Conservation (phyloP, 1,140 invertebrate genomes). For the Drosophila funebris region DNA sequence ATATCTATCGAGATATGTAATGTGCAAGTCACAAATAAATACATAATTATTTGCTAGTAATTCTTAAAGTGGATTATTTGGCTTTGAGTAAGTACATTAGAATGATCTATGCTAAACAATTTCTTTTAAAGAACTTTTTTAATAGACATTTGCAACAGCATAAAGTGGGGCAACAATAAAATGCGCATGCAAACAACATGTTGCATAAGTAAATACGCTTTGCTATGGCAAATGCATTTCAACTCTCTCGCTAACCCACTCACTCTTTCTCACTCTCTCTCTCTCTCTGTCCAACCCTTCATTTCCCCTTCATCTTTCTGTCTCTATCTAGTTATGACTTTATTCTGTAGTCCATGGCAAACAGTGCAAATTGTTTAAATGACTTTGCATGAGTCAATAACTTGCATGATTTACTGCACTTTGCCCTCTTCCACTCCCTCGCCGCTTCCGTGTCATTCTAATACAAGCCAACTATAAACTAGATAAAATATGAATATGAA, state of each 20-base stretch:
- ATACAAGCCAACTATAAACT: constrained; percentile 48
- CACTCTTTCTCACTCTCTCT: neutral
- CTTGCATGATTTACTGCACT: constrained; percentile 56
- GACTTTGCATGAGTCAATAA: constrained; percentile 61
- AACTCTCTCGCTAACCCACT: neutral
- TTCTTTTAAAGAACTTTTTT: constrained; percentile 19
- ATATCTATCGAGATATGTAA: no score
- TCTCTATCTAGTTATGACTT: constrained; percentile 34
- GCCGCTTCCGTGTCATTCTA: constrained; percentile 20
- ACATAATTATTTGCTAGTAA: neutral
- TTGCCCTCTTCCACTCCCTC: neutral
- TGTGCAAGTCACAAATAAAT: neutral
- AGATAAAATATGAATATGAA: constrained; percentile 64
- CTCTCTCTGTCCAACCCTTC: neutral
- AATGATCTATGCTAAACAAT: neutral
- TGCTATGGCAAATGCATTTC: neutral
- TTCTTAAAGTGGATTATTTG: neutral
- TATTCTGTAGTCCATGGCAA: constrained; percentile 47
- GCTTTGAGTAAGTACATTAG: neutral
- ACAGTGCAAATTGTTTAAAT: constrained; percentile 63
- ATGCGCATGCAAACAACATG: constrained; percentile 27
- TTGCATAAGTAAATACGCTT: constrained; percentile 27
- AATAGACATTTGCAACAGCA: constrained; percentile 17
- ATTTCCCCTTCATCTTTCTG: neutral
- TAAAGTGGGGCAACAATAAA: constrained; percentile 21